A percentile compares a stretch with the other conserved stretches of the same genome.
Conservation (phyloP, 2,113 vertebrate species). For the Orycteropus afer region DNA sequence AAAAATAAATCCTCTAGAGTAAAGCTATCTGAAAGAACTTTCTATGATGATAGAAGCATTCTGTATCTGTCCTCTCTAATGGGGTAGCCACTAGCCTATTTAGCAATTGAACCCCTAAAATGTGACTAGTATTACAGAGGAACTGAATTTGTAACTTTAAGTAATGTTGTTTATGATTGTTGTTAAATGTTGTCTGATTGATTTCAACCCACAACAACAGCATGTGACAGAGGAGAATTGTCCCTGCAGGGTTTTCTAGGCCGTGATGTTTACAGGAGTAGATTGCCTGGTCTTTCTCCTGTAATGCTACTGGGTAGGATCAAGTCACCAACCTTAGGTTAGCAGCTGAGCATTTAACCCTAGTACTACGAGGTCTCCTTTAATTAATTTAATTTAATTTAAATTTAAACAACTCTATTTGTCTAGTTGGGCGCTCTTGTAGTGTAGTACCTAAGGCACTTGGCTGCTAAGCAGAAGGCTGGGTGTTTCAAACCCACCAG, state of each 20-base stretch:
- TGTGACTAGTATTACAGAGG: neutral
- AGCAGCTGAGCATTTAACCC: neutral
- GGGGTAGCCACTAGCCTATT: neutral
- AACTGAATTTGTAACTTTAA: neutral
- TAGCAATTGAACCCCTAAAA: neutral
- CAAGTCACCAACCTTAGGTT: neutral
- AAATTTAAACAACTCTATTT: neutral
- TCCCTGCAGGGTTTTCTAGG: neutral
- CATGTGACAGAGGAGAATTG: no score
- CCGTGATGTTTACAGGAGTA: neutral
- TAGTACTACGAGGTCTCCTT: neutral
- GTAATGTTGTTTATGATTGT: no score
- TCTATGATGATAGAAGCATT: neutral
- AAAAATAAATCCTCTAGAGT: neutral
- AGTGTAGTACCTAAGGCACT: no score
- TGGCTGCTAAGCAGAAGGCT: no score
- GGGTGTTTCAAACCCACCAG: no score
- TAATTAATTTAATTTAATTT: neutral
- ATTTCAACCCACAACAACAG: neutral
- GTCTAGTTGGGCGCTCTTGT: neutral
- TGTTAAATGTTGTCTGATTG: neutral
- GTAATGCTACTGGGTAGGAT: neutral
- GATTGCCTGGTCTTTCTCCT: neutral
- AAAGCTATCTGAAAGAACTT: neutral
- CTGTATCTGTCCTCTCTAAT: neutral